Evolutionary conservation across 2,113 vertebrate genomes (phyloP).

Genomic region (Chloropsis hardwickii): DNA sequence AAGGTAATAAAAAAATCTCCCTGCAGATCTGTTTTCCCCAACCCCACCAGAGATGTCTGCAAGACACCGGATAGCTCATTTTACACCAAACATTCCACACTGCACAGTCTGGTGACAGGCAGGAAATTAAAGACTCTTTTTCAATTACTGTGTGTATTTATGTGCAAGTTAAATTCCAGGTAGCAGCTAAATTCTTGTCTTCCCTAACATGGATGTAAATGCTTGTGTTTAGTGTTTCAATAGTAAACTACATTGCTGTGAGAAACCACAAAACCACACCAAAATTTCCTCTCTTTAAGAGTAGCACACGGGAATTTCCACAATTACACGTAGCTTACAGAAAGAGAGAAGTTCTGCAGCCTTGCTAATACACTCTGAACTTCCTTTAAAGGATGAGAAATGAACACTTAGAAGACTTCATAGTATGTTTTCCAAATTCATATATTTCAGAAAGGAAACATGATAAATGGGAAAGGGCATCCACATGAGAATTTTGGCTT

Average conservation of each 20-base stretch:
- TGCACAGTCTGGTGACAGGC: neutral
- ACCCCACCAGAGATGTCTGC: neutral
- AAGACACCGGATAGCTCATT: neutral
- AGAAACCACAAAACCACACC: neutral
- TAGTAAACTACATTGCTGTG: neutral
- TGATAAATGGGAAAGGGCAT: neutral
- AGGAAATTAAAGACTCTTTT: constrained; percentile 39
- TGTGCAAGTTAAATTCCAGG: neutral
- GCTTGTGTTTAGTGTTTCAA: neutral
- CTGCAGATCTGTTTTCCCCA: neutral
- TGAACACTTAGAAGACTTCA: neutral
- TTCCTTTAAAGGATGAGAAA: neutral
- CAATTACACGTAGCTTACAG: neutral
- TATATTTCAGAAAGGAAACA: neutral
- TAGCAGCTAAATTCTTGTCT: neutral
- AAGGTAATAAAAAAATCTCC: neutral
- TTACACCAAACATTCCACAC: neutral
- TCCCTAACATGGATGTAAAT: neutral
- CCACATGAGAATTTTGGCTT: neutral
- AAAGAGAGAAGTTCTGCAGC: neutral
- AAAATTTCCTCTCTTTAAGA: neutral
- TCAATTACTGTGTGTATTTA: neutral
- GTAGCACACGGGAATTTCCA: neutral
- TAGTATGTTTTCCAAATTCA: neutral
- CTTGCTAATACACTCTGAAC: neutral